These are phyloP conservation scores for Siniperca obscura DNA, from an alignment of 2,797 vertebrate species.

Conservation along the genomic window DNA sequence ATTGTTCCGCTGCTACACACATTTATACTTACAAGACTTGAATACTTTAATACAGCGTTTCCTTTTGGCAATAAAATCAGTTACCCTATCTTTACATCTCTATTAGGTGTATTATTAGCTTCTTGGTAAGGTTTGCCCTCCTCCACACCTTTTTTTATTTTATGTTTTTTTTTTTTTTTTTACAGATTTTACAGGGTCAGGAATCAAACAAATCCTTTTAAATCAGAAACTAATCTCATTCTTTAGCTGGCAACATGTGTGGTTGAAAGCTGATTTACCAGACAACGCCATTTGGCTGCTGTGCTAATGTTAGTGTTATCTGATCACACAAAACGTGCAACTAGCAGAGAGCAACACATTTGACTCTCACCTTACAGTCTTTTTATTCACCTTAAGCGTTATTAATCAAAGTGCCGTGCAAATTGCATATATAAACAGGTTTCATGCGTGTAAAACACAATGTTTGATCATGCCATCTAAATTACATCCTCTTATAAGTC, in stretches of 20 bases:
- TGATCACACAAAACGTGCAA: slow-evolving; percentile 23
- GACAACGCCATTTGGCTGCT: slow-evolving; percentile 13
- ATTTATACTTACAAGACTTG: not conserved
- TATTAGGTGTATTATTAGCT: not conserved
- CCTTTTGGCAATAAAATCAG: slow-evolving; percentile 2
- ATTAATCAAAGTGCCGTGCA: not conserved
- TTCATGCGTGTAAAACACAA: not conserved
- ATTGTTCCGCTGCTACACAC: slow-evolving; percentile 15
- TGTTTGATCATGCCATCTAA: slow-evolving; percentile 38
- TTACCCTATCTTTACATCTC: not conserved
- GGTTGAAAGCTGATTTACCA: slow-evolving; percentile 11
- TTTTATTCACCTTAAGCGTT: slow-evolving; percentile 15
- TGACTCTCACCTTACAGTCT: slow-evolving; percentile 8
- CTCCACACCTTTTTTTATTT: not conserved
- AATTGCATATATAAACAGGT: slow-evolving; percentile 11
- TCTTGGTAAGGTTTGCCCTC: not conserved
- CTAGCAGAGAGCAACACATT: slow-evolving; percentile 28
- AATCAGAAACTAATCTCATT: not conserved
- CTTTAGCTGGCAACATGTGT: not conserved
- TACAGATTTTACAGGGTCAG: not conserved
- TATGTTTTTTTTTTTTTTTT: not conserved
- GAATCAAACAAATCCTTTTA: not conserved
- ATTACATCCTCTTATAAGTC: slow-evolving; percentile 41
- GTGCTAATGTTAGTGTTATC: slow-evolving; percentile 19
- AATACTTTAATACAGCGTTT: slow-evolving; percentile 10